Conservation (phyloP, 35 echinoderm and acorn worm species). For the Strongylocentrotus purpuratus region DNA sequence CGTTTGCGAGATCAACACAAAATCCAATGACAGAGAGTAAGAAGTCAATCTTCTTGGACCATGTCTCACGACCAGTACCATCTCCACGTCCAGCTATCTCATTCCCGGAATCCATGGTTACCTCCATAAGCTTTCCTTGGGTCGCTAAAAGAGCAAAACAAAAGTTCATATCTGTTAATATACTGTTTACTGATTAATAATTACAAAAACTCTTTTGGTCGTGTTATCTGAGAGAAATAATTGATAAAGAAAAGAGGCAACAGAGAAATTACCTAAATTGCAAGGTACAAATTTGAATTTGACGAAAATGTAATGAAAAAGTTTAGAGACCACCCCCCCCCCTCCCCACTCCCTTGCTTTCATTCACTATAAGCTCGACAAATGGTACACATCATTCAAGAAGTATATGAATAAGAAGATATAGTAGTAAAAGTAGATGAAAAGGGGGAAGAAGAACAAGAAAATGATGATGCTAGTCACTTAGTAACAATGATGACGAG, state of each 20-base stretch:
- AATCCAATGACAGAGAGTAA: conserved; percentile 95
- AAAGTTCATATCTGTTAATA: background rate
- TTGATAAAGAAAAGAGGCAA: background rate
- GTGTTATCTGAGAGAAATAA: background rate
- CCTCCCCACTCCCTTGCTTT: no score
- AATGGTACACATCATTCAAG: no score
- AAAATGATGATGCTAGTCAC: no score
- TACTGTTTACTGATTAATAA: background rate
- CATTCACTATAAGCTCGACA: no score
- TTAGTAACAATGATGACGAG: no score
- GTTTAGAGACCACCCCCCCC: background rate
- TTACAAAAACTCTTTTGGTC: background rate
- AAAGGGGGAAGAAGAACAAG: no score
- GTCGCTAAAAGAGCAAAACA: conserved; percentile 49
- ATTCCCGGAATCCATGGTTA: conserved; percentile 72
- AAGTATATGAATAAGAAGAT: no score
- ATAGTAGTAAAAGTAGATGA: background rate
- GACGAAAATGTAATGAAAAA: background rate
- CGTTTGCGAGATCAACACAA: conserved; percentile 93
- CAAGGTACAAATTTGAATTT: background rate
- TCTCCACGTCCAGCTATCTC: conserved; percentile 38
- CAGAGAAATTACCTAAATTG: background rate
- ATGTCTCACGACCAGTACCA: conserved; percentile 73
- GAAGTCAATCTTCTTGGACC: conserved; percentile 93
- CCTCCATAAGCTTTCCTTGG: conserved; percentile 81